Evolutionary conservation across 1,140 invertebrate species (phyloP).

Genomic region (Epicauta chinensis): DNA sequence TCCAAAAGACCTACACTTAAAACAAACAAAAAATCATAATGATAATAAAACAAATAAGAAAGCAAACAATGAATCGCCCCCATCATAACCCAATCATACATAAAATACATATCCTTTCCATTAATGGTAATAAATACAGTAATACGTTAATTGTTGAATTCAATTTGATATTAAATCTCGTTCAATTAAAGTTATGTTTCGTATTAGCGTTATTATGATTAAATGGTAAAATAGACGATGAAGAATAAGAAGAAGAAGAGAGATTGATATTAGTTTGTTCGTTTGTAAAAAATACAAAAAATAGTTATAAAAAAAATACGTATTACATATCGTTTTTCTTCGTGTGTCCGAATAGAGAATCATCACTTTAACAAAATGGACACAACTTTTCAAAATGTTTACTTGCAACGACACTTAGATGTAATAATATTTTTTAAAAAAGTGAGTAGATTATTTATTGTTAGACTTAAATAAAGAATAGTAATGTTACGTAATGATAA

Average conservation of each 20-base stretch:
- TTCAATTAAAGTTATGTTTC: neutral
- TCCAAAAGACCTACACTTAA: conserved; percentile 1
- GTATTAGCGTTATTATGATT: too few species aligned
- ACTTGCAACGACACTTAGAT: conserved; percentile 28
- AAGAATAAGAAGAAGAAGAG: too few species aligned
- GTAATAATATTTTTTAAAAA: conserved; percentile 22
- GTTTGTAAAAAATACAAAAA: too few species aligned
- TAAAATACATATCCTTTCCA: conserved; percentile 38
- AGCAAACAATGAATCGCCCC: neutral
- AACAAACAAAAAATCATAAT: neutral
- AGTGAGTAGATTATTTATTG: conserved; percentile 16
- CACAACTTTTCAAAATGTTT: conserved; percentile 17
- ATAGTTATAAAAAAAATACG: too few species aligned
- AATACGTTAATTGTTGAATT: conserved; percentile 14
- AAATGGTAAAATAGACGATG: too few species aligned
- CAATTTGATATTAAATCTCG: conserved; percentile 6
- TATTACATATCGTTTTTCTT: too few species aligned
- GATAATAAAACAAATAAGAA: too few species aligned
- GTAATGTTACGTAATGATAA: conserved; percentile 10
- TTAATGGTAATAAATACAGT: conserved; percentile 19
- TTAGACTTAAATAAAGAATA: conserved; percentile 12
- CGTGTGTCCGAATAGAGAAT: too few species aligned
- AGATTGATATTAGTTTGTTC: too few species aligned
- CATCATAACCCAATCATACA: conserved; percentile 13
- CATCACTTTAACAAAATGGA: too few species aligned